phyloP scores from a whole-genome alignment of 2,113 vertebrate species.

The Caretta caretta region DNA sequence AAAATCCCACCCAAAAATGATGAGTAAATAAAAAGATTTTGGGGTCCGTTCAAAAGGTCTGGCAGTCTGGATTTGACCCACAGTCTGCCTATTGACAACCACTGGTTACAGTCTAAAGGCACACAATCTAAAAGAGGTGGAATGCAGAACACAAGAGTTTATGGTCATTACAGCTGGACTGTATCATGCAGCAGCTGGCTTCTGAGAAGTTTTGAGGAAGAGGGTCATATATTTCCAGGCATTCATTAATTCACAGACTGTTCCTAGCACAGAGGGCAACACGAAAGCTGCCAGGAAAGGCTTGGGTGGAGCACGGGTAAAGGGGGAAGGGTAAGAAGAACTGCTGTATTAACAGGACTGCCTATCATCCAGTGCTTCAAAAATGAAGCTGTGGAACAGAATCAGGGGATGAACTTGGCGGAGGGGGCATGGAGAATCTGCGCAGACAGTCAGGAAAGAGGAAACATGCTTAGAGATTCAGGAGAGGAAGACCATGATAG shows the following conservation, averaged over 20 bases:
- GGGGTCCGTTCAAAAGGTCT: background rate
- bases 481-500: background rate
- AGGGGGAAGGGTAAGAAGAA: background rate
- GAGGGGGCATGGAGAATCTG: background rate
- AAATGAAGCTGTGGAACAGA: background rate
- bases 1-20: background rate
- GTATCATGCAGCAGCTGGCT: background rate
- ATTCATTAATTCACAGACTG: background rate
- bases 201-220: slow-evolving; percentile 29
- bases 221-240: background rate
- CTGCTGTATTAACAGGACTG: background rate
- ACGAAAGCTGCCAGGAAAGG: background rate
- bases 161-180: background rate
- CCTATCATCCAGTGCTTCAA: background rate
- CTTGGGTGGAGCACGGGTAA: background rate
- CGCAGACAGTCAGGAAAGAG: background rate
- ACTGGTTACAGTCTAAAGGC: background rate
- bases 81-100: background rate
- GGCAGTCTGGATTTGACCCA: background rate
- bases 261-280: background rate
- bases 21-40: background rate
- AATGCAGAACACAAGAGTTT: background rate
- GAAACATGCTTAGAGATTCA: background rate
- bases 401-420: background rate
- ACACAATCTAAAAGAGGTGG: background rate